A percentile compares a stretch with the other conserved stretches of the same genome.
These are phyloP conservation scores for Bubo bubo DNA, from an alignment of 2,113 vertebrate genomes.

Conservation along the genomic window DNA sequence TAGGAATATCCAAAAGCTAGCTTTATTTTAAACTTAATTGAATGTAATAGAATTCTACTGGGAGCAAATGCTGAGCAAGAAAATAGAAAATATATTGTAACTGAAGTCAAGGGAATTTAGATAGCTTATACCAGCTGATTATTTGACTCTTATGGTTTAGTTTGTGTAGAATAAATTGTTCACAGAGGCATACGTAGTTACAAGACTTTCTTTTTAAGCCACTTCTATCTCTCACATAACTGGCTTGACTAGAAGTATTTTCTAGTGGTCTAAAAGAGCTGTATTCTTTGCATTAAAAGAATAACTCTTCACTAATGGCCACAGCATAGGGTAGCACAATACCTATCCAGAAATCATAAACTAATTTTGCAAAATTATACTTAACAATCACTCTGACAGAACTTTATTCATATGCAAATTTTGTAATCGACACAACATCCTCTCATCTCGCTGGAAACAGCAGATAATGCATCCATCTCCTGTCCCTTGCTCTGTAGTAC, in stretches of 20 bases:
- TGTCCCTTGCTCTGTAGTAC: not conserved
- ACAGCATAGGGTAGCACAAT: not conserved
- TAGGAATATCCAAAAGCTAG: not conserved
- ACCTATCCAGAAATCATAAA: not conserved
- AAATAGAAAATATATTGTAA: not conserved
- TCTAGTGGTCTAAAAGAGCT: not conserved
- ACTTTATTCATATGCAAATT: not conserved
- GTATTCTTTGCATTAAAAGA: not conserved
- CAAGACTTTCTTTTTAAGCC: not conserved
- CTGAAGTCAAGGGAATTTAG: not conserved
- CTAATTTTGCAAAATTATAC: not conserved
- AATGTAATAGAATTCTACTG: not conserved
- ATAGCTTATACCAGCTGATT: not conserved
- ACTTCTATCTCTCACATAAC: not conserved
- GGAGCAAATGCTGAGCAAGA: not conserved
- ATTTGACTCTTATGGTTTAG: not conserved
- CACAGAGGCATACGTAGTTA: not conserved
- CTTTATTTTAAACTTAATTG: not conserved
- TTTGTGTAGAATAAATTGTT: not conserved
- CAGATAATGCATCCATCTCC: not conserved
- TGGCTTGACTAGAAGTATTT: not conserved
- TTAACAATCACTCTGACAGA: not conserved
- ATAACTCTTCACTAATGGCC: not conserved
- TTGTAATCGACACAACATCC: fast-evolving
- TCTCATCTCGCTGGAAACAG: not conserved